Conservation (phyloP, 2,888 invertebrate species). For the Nudaria mundana region DNA sequence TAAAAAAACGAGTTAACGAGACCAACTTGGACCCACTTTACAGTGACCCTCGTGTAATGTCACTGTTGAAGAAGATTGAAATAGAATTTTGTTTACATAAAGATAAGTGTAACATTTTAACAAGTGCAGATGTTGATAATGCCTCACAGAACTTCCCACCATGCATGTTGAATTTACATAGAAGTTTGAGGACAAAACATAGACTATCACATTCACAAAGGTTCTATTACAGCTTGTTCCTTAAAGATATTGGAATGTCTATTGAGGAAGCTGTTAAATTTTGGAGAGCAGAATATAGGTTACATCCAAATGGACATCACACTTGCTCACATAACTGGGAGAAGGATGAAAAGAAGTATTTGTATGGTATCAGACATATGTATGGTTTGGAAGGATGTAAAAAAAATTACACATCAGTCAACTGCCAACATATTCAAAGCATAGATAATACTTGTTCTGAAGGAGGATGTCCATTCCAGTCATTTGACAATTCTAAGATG, state of each 20-base stretch:
- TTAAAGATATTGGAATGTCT: conserved; percentile 87
- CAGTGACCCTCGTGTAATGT: conserved; percentile 59
- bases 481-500: conserved; percentile 74
- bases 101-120: conserved; percentile 30
- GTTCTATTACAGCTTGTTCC: conserved; percentile 85
- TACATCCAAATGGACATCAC: conserved; percentile 62
- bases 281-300: conserved; percentile 84
- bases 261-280: conserved; percentile 83
- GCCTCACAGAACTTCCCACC: conserved; percentile 77
- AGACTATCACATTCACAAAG: conserved; percentile 83
- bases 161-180: conserved; percentile 84
- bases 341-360: conserved; percentile 81
- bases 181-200: conserved; percentile 76
- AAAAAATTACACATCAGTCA: conserved; percentile 81
- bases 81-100: conserved; percentile 34
- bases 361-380: conserved; percentile 86
- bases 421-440: conserved; percentile 80
- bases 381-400: conserved; percentile 87
- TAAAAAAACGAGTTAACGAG: conserved; percentile 51
- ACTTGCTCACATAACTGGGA: conserved; percentile 84
- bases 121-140: conserved; percentile 62
- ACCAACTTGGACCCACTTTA: conserved; percentile 44
- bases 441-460: conserved; percentile 75
- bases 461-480: conserved; percentile 84
- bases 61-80: conserved; percentile 49